Base-by-base conservation (phyloP, 1,140 invertebrate species). In the Cyclargus thomasi region DNA sequence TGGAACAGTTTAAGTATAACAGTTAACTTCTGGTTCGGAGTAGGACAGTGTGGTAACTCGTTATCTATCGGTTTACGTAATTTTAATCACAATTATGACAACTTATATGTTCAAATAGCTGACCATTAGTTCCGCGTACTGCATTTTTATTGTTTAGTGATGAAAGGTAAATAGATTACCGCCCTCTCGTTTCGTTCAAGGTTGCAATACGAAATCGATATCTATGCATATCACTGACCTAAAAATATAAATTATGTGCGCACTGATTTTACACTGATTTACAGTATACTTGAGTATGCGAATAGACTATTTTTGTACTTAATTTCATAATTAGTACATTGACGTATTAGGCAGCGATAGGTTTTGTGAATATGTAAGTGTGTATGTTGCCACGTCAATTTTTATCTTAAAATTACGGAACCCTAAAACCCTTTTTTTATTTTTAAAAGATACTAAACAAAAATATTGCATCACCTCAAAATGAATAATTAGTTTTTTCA, bases 41-140 rank as follows among this genome's bases (percentile, higher is more conserved):
- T 77, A 63, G 76, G 67, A 70, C 67, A 77, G 70, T 75, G 74
- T 47, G 63, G 63, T 77, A 83, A 81, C 75, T 76, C 74, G 78
- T 79, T 73, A 72, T 71, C 73, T 76, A 73, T 83, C 76, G 82
- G 78, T 80, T 86, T 85, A 76, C 81, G 84, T 82, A 85, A 88
- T 79, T 71, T 59, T 35, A 72, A 36, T 67, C 63, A 72, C 77
- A 79, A 78, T 83, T 79, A 81, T 76, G 76, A 83, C 76, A 80
- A 79, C 67, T 64, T 63, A 53, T 70, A 70, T 73, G 66, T 70
- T 71, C 74, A 78, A 82, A 71, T 75, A 63, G 75, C 64, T 67
- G 18, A 66, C 74, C 79, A 85, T 86, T 84, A 79, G 82, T 86
- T 86, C 79, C 81, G 83, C 82, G 72, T 84, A 78, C 69, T 75